Evolutionary conservation across 2,888 invertebrate species (phyloP).

Genomic region (Drosophila formosana): DNA sequence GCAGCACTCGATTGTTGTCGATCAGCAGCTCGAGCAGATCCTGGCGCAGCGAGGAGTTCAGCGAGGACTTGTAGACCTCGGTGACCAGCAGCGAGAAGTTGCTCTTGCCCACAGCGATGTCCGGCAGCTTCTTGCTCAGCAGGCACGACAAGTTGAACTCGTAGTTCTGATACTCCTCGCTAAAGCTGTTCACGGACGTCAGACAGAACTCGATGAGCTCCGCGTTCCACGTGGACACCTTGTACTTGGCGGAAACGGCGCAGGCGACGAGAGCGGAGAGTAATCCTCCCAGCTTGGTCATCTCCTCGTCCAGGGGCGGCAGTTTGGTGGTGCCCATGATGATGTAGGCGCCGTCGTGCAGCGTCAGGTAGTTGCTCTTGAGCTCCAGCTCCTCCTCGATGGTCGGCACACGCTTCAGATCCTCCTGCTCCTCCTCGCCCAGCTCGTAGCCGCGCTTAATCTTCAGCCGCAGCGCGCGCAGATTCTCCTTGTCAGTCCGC

Average conservation of each 20-base stretch:
- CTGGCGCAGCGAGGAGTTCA: conserved; percentile 85
- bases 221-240: conserved; percentile 87
- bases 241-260: conserved; percentile 87
- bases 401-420: conserved; percentile 73
- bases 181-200: conserved; percentile 84
- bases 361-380: conserved; percentile 87
- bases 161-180: conserved; percentile 75
- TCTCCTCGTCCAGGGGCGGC: conserved; percentile 75
- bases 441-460: conserved; percentile 79
- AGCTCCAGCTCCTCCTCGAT: conserved; percentile 86
- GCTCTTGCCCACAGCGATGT: conserved; percentile 87
- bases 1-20: conserved; percentile 86
- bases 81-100: conserved; percentile 86
- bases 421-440: conserved; percentile 85
- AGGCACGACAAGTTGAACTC: conserved; percentile 79
- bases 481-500: conserved; percentile 77
- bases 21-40: conserved; percentile 82
- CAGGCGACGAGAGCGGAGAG: conserved; percentile 71
- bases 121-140: conserved; percentile 87
- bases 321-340: conserved; percentile 86
- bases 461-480: conserved; percentile 73
- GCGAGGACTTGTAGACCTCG: conserved; percentile 83
- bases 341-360: conserved; percentile 88
- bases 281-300: conserved; percentile 73
- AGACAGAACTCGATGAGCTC: conserved; percentile 88